phyloP scores from a whole-genome alignment of 2,888 invertebrate genomes.

The Sphaerophoria taeniata region DNA sequence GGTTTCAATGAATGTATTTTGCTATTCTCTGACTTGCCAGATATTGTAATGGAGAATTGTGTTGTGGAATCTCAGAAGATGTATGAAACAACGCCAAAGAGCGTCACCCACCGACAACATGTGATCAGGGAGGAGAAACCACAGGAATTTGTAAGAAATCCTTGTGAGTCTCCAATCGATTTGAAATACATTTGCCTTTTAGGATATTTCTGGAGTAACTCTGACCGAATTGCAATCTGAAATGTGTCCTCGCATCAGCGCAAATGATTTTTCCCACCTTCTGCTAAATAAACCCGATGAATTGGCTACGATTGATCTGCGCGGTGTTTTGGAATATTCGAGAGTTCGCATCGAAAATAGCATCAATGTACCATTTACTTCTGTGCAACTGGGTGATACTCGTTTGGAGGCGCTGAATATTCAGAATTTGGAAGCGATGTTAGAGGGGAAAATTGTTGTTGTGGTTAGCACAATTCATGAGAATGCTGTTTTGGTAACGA shows the following conservation, averaged over 20 bases:
- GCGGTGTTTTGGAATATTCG: constrained; percentile 85
- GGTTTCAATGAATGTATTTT: constrained; percentile 99
- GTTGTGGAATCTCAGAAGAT: constrained; percentile 94
- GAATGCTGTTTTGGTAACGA: constrained; percentile 88
- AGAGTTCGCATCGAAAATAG: constrained; percentile 91
- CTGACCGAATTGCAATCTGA: constrained; percentile 89
- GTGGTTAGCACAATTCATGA: constrained; percentile 92
- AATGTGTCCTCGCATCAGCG: constrained; percentile 92
- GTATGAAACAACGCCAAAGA: constrained; percentile 91
- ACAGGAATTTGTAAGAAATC: constrained; percentile 79
- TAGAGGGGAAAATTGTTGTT: constrained; percentile 88
- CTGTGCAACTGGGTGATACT: constrained; percentile 88
- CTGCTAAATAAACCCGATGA: constrained; percentile 85
- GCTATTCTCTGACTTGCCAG: constrained; percentile 98
- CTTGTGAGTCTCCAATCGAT: not conserved
- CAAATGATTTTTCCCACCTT: constrained; percentile 91
- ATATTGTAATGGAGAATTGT: constrained; percentile 97
- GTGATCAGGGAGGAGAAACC: constrained; percentile 84
- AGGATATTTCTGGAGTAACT: constrained; percentile 86
- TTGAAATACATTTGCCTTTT: constrained; percentile 75
- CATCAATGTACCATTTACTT: constrained; percentile 94
- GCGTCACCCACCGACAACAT: constrained; percentile 93
- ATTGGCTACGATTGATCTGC: constrained; percentile 88
- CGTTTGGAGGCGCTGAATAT: constrained; percentile 89
- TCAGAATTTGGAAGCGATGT: constrained; percentile 85